A percentile compares a stretch with the other conserved stretches of the same genome.
These are phyloP conservation scores for Odontothrips loti DNA, from an alignment of 2,888 invertebrate genomes.

Conservation along the genomic window DNA sequence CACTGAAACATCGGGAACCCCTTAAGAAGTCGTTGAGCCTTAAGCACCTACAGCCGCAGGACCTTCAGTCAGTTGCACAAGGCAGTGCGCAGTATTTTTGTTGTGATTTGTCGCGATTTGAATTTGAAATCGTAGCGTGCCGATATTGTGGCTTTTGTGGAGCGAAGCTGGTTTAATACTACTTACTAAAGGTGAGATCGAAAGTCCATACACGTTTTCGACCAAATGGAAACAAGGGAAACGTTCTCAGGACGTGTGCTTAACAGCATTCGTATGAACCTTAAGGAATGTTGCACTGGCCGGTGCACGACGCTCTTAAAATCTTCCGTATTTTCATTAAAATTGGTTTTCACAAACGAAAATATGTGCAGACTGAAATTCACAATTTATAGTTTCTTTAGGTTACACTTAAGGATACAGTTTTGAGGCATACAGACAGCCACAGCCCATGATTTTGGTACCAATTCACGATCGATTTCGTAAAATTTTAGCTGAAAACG, in stretches of 20 bases:
- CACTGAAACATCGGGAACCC: not conserved
- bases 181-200: not conserved
- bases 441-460: not conserved
- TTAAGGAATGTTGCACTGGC: constrained; percentile 12
- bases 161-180: not conserved
- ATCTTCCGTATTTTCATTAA: not conserved
- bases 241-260: not conserved
- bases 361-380: not conserved
- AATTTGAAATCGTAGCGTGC: constrained; percentile 12
- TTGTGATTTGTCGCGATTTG: constrained; percentile 22
- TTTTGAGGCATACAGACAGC: not conserved
- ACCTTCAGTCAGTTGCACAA: constrained; percentile 7
- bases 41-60: not conserved
- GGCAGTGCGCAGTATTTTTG: constrained; percentile 22
- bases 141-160: not conserved
- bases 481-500: not conserved
- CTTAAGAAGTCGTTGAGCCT: not conserved
- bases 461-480: not conserved
- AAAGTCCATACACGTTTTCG: no score
- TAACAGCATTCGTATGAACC: not conserved
- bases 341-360: not conserved
- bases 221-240: not conserved
- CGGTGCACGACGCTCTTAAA: not conserved
- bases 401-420: not conserved
- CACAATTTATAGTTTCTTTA: not conserved